Conservation (phyloP, 2,888 invertebrate genomes). For the Salpingus planirostris region DNA sequence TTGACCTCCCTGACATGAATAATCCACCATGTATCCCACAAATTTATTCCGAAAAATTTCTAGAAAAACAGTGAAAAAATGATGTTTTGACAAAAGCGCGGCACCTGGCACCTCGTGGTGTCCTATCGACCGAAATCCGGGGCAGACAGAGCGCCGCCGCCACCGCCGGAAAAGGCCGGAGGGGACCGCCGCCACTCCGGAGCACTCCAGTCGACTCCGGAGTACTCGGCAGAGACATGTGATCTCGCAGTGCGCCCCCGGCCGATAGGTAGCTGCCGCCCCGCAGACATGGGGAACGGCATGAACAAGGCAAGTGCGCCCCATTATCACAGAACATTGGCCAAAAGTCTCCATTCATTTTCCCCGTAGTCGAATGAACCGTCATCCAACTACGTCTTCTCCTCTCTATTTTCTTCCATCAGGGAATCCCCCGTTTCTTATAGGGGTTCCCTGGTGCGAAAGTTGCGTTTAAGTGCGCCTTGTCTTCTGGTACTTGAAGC, state of each 20-base stretch:
- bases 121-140: slow-evolving; percentile 30
- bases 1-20: slow-evolving; percentile 14
- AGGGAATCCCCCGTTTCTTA: no score
- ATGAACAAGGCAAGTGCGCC: slow-evolving; percentile 73
- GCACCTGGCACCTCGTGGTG: slow-evolving; percentile 31
- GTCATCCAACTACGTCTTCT: no score
- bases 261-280: slow-evolving; percentile 16
- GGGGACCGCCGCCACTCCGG: slow-evolving; percentile 12
- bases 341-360: no score
- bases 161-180: slow-evolving; percentile 7
- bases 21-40: no score
- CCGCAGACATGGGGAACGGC: slow-evolving; percentile 67
- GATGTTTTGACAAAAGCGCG: background rate
- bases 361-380: no score
- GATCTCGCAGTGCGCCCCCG: slow-evolving; percentile 19
- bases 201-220: no score
- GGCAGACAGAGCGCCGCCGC: slow-evolving; percentile 33
- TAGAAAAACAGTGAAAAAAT: background rate
- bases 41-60: background rate
- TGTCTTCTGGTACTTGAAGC: no score
- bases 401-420: no score
- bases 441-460: no score
- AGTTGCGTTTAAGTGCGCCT: no score
- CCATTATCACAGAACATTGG: no score
- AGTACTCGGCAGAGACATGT: slow-evolving; percentile 30